phyloP scores from a whole-genome alignment of 2,888 invertebrate genomes.

The Bruchidius siliquastri region DNA sequence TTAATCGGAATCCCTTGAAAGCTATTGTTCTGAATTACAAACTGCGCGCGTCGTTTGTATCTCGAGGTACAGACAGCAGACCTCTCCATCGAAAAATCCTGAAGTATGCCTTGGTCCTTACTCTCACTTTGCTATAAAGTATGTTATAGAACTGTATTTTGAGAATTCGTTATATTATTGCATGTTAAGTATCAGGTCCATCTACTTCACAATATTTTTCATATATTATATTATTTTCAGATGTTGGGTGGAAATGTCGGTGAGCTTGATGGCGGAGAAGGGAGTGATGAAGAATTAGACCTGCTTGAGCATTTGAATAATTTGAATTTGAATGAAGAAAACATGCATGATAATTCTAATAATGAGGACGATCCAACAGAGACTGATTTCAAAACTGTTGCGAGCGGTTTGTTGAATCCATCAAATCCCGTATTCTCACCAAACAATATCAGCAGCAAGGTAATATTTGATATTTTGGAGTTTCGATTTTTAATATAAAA shows the following conservation, averaged over 20 bases:
- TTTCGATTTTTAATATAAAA: too few relatives aligned
- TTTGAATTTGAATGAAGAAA: slow-evolving; percentile 47
- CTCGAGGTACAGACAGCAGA: too few relatives aligned
- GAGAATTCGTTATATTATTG: too few relatives aligned
- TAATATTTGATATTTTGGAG: slow-evolving; percentile 33
- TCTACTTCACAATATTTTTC: too few relatives aligned
- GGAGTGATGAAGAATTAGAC: slow-evolving; percentile 49
- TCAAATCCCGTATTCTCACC: slow-evolving; percentile 69
- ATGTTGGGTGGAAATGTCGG: slow-evolving; percentile 51
- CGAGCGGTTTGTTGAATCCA: slow-evolving; percentile 59
- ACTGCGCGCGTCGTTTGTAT: too few relatives aligned
- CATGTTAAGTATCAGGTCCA: too few relatives aligned
- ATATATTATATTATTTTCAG: slow-evolving; percentile 29
- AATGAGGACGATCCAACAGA: slow-evolving; percentile 30
- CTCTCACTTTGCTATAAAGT: too few relatives aligned
- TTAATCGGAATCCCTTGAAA: too few relatives aligned
- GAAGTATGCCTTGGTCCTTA: too few relatives aligned
- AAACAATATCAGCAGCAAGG: slow-evolving; percentile 59
- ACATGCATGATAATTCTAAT: slow-evolving; percentile 8
- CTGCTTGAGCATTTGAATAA: slow-evolving; percentile 61
- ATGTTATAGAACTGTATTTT: too few relatives aligned
- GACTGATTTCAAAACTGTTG: slow-evolving; percentile 54
- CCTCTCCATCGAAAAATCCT: too few relatives aligned
- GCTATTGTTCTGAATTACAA: too few relatives aligned
- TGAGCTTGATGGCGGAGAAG: slow-evolving; percentile 28